These are phyloP conservation scores for Eriocheir sinensis DNA, from an alignment of 1,140 invertebrate species.

Conservation along the genomic window DNA sequence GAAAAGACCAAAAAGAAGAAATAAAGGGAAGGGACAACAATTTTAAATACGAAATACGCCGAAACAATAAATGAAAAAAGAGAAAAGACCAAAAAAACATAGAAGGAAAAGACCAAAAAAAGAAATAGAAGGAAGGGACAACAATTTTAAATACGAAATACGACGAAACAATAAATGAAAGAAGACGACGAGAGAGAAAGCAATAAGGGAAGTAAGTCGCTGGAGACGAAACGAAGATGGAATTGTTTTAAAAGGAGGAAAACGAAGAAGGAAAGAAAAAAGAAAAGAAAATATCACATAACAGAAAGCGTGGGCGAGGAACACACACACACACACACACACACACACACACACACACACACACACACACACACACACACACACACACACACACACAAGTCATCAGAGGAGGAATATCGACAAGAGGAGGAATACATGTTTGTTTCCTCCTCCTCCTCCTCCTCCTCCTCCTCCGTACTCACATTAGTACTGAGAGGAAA, in stretches of 20 bases:
- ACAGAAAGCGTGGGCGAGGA: background rate
- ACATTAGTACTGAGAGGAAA: background rate
- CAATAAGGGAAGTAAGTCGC: too few relatives aligned
- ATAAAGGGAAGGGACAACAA: too few relatives aligned
- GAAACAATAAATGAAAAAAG: background rate
- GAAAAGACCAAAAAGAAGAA: background rate
- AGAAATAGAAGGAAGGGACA: background rate
- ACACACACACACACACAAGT: background rate
- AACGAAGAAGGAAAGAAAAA: too few relatives aligned
- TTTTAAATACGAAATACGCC: too few relatives aligned
- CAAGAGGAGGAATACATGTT: background rate
- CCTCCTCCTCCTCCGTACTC: background rate
- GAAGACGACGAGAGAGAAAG: too few relatives aligned
- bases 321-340: background rate
- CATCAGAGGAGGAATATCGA: background rate
- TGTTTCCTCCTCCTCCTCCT: too few relatives aligned
- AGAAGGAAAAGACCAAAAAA: background rate
- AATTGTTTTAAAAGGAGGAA: too few relatives aligned
- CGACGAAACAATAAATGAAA: background rate
- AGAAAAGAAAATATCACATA: background rate
- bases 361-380: slow-evolving; percentile 9
- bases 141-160: too few relatives aligned
- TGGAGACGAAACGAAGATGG: too few relatives aligned
- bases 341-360: background rate
- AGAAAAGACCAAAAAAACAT: too few relatives aligned